Percentiles rank a stretch among this genome's conserved stretches.
Conservation (phyloP, 2,113 vertebrate genomes). For the Speoplatyrhinus poulsoni region DNA sequence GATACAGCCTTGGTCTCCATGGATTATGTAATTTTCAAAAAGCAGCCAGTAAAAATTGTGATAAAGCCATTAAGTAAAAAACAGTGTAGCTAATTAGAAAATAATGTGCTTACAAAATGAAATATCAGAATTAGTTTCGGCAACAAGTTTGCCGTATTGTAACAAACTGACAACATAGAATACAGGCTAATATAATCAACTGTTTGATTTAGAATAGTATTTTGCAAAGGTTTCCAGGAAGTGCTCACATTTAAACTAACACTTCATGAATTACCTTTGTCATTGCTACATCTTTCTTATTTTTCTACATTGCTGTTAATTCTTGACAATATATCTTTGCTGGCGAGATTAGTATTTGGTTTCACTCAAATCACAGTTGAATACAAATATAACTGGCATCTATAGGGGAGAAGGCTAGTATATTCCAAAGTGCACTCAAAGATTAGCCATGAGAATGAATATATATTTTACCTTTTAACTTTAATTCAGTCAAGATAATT, state of each 20-base stretch:
- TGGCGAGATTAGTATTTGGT: slow-evolving; percentile 59
- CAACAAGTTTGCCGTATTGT: not conserved
- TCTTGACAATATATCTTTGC: slow-evolving; percentile 27
- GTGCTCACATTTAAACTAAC: slow-evolving; percentile 14
- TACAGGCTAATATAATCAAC: not conserved
- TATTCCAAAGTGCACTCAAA: too few relatives aligned
- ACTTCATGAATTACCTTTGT: not conserved
- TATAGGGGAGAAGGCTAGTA: not conserved
- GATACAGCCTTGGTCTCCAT: slow-evolving; percentile 12
- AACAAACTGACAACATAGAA: not conserved
- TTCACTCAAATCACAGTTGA: slow-evolving; percentile 47
- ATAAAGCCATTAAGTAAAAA: slow-evolving; percentile 13
- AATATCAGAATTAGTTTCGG: slow-evolving; percentile 12
- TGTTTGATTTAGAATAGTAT: slow-evolving; percentile 1
- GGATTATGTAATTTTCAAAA: not conserved
- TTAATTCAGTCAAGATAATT: slow-evolving; percentile 30
- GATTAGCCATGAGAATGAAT: too few relatives aligned
- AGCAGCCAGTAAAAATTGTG: too few relatives aligned
- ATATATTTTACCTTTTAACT: not conserved
- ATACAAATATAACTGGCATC: slow-evolving; percentile 18
- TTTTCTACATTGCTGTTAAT: slow-evolving; percentile 14
- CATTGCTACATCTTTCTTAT: slow-evolving; percentile 5
- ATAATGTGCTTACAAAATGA: not conserved
- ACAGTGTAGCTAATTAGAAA: not conserved
- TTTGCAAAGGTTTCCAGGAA: slow-evolving; percentile 24